Evolutionary conservation across 2,888 invertebrate species (phyloP), one percentile per base, ranked within the genome.

Genomic region (Acleris cristana): DNA sequence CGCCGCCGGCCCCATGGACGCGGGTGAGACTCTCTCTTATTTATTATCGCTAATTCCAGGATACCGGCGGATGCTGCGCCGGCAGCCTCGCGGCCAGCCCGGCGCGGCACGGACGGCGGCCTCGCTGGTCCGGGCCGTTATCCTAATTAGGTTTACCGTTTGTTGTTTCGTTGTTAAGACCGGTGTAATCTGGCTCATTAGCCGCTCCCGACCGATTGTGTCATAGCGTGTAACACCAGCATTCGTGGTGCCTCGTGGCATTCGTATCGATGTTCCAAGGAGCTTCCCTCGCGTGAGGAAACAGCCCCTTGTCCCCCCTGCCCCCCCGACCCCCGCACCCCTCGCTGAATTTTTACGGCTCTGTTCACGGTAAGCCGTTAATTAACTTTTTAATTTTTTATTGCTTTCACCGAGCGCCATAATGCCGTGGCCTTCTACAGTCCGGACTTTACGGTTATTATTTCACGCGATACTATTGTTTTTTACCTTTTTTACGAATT

Each of bases 11-110:
- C 64, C 70, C 78, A 87, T 87, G 87, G 85, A 83, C 74, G 67
- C 75, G 70, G 87, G 89, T 88, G 83, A 88, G 88, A 61, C 81
- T 66, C 60, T 62, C 58, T 63, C 48, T 64, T 61, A 55, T 55
- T 69, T 61, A 59, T 65, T 70, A 51, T 59, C 59, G 18, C 55
- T 19, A 23, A 12, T 44, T 61, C 19, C 34, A 21, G 21, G 30
- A 34, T 45, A n/a, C 26, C 18, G 19, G n/a, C 14, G n/a, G 40
- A 56, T 23, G 23, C 49, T 40, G 40, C 48, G 18, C 34, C 45
- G 30, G 30, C 23, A 12, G 4, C 21, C 48, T 6, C 23, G 34
- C n/a, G 23, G n/a, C 48, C 18, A 7, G 18, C 16, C 48, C 16
- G 18, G 48, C 48, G 48, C 8, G n/a, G 16, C 48, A 5, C 16